phyloP scores from a whole-genome alignment of 1,140 invertebrate genomes.

The Magallana angulata region DNA sequence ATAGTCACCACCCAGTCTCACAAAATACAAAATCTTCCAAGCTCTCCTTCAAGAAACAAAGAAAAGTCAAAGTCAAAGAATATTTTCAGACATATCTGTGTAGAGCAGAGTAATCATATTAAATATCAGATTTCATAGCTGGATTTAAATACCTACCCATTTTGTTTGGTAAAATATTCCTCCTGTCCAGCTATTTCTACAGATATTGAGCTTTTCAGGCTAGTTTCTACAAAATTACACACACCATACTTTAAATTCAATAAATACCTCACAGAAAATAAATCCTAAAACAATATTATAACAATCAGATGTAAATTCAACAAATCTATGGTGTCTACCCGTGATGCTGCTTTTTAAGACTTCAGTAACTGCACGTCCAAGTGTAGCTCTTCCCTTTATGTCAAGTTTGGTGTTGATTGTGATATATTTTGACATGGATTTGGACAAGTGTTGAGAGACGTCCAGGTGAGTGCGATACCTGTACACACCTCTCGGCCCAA shows the following conservation, averaged over 20 bases:
- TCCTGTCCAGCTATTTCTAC: conserved; percentile 46
- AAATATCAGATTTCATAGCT: too few species aligned
- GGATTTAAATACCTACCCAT: conserved; percentile 42
- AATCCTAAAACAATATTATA: neutral
- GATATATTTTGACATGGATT: neutral
- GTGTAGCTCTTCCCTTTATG: neutral
- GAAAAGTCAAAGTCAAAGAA: neutral
- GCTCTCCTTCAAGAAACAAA: neutral
- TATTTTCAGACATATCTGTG: neutral
- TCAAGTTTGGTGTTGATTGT: conserved; percentile 22
- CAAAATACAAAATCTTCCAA: conserved; percentile 55
- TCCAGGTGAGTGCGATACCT: conserved; percentile 24
- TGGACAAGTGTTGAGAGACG: neutral
- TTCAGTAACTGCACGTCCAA: neutral
- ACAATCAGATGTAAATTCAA: neutral
- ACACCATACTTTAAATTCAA: neutral
- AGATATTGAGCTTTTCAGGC: conserved; percentile 11
- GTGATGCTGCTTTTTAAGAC: neutral
- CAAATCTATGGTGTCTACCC: neutral
- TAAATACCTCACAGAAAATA: neutral
- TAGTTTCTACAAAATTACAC: conserved; percentile 1
- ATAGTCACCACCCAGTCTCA: conserved; percentile 49
- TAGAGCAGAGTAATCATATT: too few species aligned
- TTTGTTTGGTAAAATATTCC: conserved; percentile 47
- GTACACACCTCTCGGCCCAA: conserved; percentile 47